phyloP scores from a whole-genome alignment of 2,797 vertebrate species.

The Bryconaethiops microstoma region DNA sequence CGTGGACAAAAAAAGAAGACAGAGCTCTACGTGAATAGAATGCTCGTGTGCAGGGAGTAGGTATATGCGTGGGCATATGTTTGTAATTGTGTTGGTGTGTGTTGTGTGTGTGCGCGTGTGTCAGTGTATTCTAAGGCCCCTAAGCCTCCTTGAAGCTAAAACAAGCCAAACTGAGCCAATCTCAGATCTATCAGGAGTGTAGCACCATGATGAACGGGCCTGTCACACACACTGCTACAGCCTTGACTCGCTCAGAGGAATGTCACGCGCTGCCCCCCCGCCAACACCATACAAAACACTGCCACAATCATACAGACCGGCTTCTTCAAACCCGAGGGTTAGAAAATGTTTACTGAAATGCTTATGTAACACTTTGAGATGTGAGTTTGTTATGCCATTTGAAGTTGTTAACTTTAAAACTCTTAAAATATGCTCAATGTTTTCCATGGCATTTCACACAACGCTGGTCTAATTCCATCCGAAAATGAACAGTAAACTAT shows the following conservation, averaged over 20 bases:
- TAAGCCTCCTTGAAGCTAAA: slow-evolving; percentile 65
- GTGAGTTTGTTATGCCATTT: neutral
- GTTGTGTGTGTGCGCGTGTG: slow-evolving; percentile 43
- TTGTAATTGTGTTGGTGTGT: slow-evolving; percentile 41
- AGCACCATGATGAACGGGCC: slow-evolving; percentile 73
- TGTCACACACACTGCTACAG: slow-evolving; percentile 71
- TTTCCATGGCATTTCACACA: slow-evolving; percentile 22
- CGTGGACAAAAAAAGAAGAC: slow-evolving; percentile 13
- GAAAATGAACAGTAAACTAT: slow-evolving; percentile 41
- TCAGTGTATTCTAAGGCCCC: slow-evolving; percentile 58
- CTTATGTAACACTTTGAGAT: neutral
- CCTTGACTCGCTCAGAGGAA: slow-evolving; percentile 70
- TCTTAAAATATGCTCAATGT: slow-evolving; percentile 19
- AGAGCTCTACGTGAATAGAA: neutral
- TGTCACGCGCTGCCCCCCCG: slow-evolving; percentile 37
- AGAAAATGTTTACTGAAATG: slow-evolving; percentile 18
- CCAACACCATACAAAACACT: slow-evolving; percentile 19
- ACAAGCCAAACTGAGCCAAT: slow-evolving; percentile 63
- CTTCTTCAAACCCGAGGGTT: neutral
- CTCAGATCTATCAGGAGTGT: slow-evolving; percentile 74
- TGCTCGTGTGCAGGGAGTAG: neutral
- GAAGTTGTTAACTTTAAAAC: slow-evolving; percentile 16
- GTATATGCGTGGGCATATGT: slow-evolving; percentile 9
- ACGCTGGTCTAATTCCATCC: slow-evolving; percentile 32
- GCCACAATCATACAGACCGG: neutral